These are phyloP conservation scores for Thaumatotibia leucotreta DNA, from an alignment of 1,140 invertebrate species.

Conservation along the genomic window DNA sequence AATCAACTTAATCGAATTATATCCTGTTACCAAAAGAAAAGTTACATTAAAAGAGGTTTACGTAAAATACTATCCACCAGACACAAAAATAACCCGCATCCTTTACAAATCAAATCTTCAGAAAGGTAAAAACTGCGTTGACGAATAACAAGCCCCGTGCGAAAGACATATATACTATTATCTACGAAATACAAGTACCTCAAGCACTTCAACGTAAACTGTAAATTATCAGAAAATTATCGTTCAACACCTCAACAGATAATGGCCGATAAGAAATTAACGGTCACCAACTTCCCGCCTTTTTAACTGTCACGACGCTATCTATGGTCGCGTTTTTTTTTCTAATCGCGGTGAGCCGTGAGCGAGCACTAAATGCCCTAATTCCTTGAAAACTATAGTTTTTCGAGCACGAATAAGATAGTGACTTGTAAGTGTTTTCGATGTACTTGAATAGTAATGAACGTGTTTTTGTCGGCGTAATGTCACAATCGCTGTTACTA, in stretches of 20 bases:
- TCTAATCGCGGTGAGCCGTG: slow-evolving; percentile 17
- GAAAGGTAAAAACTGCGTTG: too few relatives aligned
- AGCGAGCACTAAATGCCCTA: slow-evolving; percentile 45
- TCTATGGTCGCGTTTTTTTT: slow-evolving; percentile 20
- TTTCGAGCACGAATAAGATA: slow-evolving; percentile 5
- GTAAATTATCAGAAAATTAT: slow-evolving; percentile 20
- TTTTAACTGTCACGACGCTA: slow-evolving; percentile 24
- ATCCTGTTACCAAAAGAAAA: too few relatives aligned
- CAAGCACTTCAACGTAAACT: not conserved
- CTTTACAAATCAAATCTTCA: too few relatives aligned
- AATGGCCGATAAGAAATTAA: slow-evolving; percentile 48
- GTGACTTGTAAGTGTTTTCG: not conserved
- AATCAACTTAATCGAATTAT: too few relatives aligned
- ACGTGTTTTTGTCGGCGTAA: not conserved
- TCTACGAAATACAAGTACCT: not conserved
- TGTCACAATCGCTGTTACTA: not conserved
- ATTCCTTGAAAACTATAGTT: slow-evolving; percentile 11
- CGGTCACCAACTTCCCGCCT: slow-evolving; percentile 48
- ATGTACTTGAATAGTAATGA: slow-evolving; percentile 10
- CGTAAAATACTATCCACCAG: too few relatives aligned
- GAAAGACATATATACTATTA: not conserved
- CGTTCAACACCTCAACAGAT: slow-evolving; percentile 32
- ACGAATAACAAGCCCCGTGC: not conserved
- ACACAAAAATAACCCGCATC: too few relatives aligned
- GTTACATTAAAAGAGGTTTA: too few relatives aligned